phyloP scores from a whole-genome alignment of 2,888 invertebrate species.

The Lymantria monacha region DNA sequence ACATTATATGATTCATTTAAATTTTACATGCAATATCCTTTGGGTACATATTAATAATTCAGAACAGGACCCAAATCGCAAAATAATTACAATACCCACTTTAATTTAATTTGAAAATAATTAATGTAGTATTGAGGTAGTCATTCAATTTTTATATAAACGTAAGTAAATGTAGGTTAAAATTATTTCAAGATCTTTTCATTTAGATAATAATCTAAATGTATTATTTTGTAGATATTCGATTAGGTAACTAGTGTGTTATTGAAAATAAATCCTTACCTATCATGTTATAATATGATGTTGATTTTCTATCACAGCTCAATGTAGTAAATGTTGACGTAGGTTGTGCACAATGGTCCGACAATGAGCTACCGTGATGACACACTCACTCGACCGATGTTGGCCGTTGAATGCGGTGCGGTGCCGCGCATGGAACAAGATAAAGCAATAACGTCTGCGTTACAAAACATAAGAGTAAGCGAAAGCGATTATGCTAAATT shows the following conservation, averaged over 20 bases:
- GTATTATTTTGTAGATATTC: not conserved
- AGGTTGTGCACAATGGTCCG: constrained; percentile 67
- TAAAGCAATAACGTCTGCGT: constrained; percentile 22
- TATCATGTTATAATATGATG: constrained; percentile 68
- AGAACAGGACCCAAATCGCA: too few species aligned
- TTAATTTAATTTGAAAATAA: too few species aligned
- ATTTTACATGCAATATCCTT: too few species aligned
- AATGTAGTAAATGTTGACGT: constrained; percentile 77
- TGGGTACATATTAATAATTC: too few species aligned
- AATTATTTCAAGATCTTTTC: not conserved
- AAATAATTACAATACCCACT: too few species aligned
- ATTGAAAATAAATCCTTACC: constrained; percentile 51
- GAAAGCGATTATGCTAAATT: constrained; percentile 3
- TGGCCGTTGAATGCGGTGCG: constrained; percentile 67
- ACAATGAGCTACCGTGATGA: constrained; percentile 36
- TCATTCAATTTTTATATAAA: too few species aligned
- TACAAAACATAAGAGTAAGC: constrained; percentile 24
- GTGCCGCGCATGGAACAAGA: constrained; percentile 31
- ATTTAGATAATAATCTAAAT: not conserved
- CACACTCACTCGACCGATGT: constrained; percentile 63
- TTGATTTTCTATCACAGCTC: constrained; percentile 55
- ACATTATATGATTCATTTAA: too few species aligned
- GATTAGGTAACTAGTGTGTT: not conserved
- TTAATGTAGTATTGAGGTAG: too few species aligned
- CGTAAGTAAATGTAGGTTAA: not conserved